Evolutionary conservation across 2,888 invertebrate genomes (phyloP), one percentile per base, ranked within the genome.

Genomic region (Monopis laevigella): DNA sequence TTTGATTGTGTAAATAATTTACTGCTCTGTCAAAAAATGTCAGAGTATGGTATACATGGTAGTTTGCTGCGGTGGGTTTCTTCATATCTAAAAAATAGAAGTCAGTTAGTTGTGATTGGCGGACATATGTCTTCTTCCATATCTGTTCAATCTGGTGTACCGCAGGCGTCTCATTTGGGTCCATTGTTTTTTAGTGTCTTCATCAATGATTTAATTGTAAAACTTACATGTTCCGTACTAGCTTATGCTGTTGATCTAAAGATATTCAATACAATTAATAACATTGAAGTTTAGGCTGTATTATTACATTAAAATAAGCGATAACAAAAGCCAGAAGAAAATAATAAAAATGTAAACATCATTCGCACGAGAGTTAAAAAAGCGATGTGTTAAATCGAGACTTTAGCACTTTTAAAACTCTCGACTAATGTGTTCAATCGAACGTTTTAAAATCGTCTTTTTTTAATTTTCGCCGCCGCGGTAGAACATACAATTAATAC

Each of bases 1-100:
- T 50, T 47, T 40, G 48, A 48, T 26, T 41, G 29, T 21, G 41
- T 45, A 1, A 42, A 44, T 24, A 39, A 45, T 8, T 8, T 1
- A 6, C 13, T 42, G 4, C 40, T 45, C 1, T 36, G 30, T 13
- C 12, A 18, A n/a, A 44, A 46, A 30, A 13, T 42, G 35, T 16
- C 5, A n/a, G 2, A 2, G 2, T 35, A 35, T 11, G 30, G 30
- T 7, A 11, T 30, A n/a, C 30, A 26, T 8, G 13, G 12, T 3
- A 13, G 35, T 29, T 18, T 44, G 10, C 19, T 40, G 26, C 17
- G 42, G 2, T 45, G 45, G 36, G 8, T 40, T 1, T 2, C 7
- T 10, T 42, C 45, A 13, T 45, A 42, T 26, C 24, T 45, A 1
- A 16, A 8, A 2, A 39, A 30, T 7, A 24, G 42, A 19, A 34